A percentile compares a stretch with the other conserved stretches of the same genome.
phyloP scores from a whole-genome alignment of 2,888 invertebrate species.

The Halictus quadricinctus region DNA sequence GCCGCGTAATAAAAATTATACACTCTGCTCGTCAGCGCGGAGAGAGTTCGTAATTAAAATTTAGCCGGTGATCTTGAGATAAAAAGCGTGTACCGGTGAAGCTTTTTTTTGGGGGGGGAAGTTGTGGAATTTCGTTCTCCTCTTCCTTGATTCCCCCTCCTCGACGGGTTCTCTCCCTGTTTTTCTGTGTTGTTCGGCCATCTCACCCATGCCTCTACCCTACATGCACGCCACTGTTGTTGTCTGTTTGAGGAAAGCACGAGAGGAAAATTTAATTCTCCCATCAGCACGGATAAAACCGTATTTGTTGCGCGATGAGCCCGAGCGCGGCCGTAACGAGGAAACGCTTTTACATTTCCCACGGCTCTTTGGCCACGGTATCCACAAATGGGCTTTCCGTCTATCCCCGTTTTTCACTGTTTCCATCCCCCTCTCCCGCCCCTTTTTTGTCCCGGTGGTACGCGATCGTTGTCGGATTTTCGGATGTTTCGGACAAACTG shows the following conservation, averaged over 20 bases:
- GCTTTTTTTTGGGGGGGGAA: constrained; percentile 20
- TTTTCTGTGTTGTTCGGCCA: not conserved
- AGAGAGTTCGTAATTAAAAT: constrained; percentile 58
- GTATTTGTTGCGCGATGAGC: constrained; percentile 57
- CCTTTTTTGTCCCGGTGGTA: not conserved
- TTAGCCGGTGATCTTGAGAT: constrained; percentile 53
- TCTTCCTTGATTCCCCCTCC: not conserved
- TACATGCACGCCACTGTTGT: not conserved
- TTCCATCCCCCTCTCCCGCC: not conserved
- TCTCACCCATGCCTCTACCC: not conserved
- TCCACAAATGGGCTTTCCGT: constrained; percentile 40
- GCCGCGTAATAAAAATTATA: constrained; percentile 34
- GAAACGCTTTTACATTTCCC: constrained; percentile 67
- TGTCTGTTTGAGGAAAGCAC: constrained; percentile 20
- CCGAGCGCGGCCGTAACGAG: constrained; percentile 58
- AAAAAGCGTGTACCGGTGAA: constrained; percentile 37
- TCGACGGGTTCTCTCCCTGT: not conserved
- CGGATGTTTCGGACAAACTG: not conserved
- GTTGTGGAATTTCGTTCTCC: constrained; percentile 28
- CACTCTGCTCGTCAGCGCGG: constrained; percentile 15
- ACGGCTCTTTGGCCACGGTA: constrained; percentile 50
- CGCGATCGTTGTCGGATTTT: constrained; percentile 12
- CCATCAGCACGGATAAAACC: constrained; percentile 54
- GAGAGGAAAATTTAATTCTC: constrained; percentile 61
- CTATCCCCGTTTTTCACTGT: constrained; percentile 6